Conservation (phyloP, 1,140 invertebrate genomes). For the Ostrea edulis region DNA sequence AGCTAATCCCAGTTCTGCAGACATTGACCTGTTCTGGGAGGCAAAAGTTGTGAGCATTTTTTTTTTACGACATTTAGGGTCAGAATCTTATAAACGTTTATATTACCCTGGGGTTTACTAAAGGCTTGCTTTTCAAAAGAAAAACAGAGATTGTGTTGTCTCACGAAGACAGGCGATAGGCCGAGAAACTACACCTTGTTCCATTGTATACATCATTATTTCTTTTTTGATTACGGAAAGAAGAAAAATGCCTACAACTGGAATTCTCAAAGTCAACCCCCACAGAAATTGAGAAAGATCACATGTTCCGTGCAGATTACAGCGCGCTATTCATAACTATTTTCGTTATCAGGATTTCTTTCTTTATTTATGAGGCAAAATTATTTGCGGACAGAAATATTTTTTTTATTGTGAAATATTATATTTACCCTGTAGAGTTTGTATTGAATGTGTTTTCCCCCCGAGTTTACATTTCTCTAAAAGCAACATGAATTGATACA, state of each 20-base stretch:
- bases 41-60: background rate
- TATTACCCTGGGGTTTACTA: slow-evolving; percentile 1
- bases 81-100: slow-evolving; percentile 20
- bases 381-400: background rate
- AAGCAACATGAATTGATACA: background rate
- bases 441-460: background rate
- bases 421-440: background rate
- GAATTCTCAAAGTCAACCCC: background rate
- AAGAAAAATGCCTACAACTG: background rate
- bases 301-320: slow-evolving; percentile 14
- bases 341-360: background rate
- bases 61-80: background rate
- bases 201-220: background rate
- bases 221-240: slow-evolving; percentile 14
- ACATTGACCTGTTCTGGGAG: background rate
- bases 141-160: slow-evolving; percentile 1
- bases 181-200: slow-evolving; percentile 2
- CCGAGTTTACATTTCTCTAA: background rate
- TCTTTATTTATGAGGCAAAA: slow-evolving; percentile 17
- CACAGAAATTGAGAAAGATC: background rate
- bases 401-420: background rate
- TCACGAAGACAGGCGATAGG: background rate
- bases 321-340: slow-evolving; percentile 5
- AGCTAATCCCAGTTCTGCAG: background rate
- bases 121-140: background rate